Base-by-base conservation (phyloP, 2,797 vertebrate genomes). In the Periparus ater region DNA sequence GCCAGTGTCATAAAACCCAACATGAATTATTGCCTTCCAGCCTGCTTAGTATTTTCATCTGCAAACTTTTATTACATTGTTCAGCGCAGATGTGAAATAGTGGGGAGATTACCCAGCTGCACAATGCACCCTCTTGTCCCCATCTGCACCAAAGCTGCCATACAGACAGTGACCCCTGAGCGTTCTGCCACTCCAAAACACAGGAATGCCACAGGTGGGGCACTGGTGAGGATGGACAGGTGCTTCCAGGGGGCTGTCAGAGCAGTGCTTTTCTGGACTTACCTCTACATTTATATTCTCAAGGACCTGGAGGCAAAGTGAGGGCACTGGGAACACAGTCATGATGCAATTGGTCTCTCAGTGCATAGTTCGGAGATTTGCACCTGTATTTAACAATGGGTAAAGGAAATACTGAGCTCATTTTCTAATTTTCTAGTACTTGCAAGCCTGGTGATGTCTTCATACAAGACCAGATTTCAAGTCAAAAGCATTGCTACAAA, bases 41-140 rank as follows among this genome's bases (percentile, higher is more conserved):
- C 77, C 68, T 93, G 89, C 84, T 96, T 93, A 96, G 97, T 91
- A 92, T 96, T 98, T 97, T 95, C 89, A 96, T 97, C 95, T 96
- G 74, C 95, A 94, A 95, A 94, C 85, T 97, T 96, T 97, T 96
- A 98, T 96, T 93, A 85, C 82, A 89, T 95, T 96, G 96, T 91
- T 97, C 84, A 72, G 82, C 77, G 58, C 92, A 88, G 94, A 90
- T 3, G 48, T 96, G 96, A 97, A 97, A 96, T 95, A 95, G 76
- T 73, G 88, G 86, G 48, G 82, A 91, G 91, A 81, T 86, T 89
- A 53, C 88, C 75, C 14, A 40, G 73, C 88, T 92, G 84, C 83
- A 92, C 85, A 84, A 73, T 68, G 86, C 62, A 60, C 87, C 83
- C 77, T 84, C 96, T 81, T 95, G 87, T 92, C 68, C 61, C 66